Conservation (phyloP, 2,113 vertebrate species). For the Tupaia tana region DNA sequence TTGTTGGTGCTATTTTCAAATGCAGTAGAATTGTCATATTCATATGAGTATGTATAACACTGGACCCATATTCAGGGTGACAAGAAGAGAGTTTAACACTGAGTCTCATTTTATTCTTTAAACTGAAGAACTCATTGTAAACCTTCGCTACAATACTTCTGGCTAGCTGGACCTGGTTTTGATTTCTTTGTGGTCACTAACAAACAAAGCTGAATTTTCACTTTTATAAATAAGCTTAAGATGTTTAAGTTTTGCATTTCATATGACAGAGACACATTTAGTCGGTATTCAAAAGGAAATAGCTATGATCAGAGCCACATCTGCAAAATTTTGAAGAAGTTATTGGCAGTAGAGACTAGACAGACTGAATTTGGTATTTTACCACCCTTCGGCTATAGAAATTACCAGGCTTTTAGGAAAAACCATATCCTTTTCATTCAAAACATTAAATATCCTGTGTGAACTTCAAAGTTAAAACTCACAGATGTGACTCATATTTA, state of each 20-base stretch:
- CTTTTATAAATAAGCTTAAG: background rate
- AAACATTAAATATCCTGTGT: background rate
- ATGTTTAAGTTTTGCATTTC: background rate
- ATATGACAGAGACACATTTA: background rate
- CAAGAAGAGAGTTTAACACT: background rate
- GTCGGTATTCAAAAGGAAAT: background rate
- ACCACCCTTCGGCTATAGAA: background rate
- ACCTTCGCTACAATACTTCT: background rate
- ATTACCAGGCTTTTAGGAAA: background rate
- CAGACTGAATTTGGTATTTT: background rate
- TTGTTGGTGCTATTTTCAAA: background rate
- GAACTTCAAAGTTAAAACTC: constrained; percentile 15
- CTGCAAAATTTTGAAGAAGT: background rate
- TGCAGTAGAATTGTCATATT: background rate
- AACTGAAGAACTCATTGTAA: background rate
- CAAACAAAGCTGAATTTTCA: background rate
- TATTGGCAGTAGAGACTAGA: background rate
- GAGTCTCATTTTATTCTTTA: background rate
- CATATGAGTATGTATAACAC: background rate
- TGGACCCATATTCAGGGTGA: background rate
- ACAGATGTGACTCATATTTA: background rate
- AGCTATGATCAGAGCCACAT: background rate
- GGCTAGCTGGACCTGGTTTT: background rate
- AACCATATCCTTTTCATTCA: background rate
- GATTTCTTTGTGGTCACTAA: background rate